These are phyloP conservation scores for Pseudolaguvia tuberculata DNA, from an alignment of 2,113 vertebrate genomes.

Conservation along the genomic window DNA sequence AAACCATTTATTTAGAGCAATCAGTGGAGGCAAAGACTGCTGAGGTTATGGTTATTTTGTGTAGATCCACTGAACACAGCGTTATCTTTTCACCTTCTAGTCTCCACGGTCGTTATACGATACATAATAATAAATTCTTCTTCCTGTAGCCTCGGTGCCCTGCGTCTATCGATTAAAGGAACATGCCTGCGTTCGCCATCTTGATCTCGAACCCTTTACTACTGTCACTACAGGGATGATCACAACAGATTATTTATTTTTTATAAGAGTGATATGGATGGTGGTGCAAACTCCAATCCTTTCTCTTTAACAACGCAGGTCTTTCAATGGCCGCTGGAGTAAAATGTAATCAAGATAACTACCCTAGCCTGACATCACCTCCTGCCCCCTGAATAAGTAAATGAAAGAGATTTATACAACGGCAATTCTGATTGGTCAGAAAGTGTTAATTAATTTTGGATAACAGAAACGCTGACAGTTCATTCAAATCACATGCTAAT, in stretches of 20 bases:
- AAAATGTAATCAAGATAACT: not conserved
- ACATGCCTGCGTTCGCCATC: not conserved
- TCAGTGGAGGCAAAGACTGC: constrained; percentile 1
- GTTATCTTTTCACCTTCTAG: constrained; percentile 12
- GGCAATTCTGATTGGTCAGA: not conserved
- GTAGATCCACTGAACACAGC: not conserved
- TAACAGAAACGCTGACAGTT: not conserved
- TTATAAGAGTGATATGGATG: too few species aligned
- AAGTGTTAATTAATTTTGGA: not conserved
- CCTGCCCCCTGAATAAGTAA: not conserved
- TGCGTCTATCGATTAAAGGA: not conserved
- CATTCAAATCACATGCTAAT: not conserved
- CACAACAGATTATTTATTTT: not conserved
- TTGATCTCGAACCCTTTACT: not conserved
- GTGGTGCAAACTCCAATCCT: not conserved
- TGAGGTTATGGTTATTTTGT: constrained; percentile 13
- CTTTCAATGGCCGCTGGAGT: too few species aligned
- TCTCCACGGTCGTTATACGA: constrained; percentile 1
- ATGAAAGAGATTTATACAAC: not conserved
- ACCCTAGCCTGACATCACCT: not conserved
- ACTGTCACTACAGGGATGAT: not conserved
- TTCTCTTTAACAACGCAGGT: not conserved
- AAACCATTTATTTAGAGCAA: constrained; percentile 47
- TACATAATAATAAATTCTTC: not conserved
- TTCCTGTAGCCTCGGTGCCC: too few species aligned